Conservation (phyloP, 2,888 invertebrate genomes). For the Eristalis intricaria region DNA sequence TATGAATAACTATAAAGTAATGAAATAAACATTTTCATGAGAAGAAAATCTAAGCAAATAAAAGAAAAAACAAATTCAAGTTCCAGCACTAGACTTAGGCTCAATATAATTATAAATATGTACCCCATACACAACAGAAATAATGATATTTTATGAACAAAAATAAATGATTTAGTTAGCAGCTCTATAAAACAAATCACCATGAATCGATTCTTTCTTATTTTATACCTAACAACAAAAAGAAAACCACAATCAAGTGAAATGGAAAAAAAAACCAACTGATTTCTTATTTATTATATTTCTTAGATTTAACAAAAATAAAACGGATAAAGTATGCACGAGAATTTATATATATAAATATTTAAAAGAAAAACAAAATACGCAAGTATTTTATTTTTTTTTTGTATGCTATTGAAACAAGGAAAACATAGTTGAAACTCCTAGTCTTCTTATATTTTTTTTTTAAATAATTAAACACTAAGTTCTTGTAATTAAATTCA, state of each 20-base stretch:
- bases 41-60: not conserved
- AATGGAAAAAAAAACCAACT: conserved; percentile 2
- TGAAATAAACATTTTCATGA: not conserved
- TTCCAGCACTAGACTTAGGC: conserved; percentile 62
- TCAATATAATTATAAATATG: not conserved
- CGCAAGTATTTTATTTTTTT: conserved; percentile 8
- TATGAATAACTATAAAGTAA: conserved; percentile 10
- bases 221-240: conserved; percentile 53
- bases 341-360: conserved; percentile 18
- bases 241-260: conserved; percentile 1
- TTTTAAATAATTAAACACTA: conserved; percentile 27
- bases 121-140: conserved; percentile 11
- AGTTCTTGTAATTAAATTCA: conserved; percentile 26
- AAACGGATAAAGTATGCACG: not conserved
- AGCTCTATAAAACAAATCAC: conserved; percentile 5
- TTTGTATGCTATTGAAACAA: conserved; percentile 26
- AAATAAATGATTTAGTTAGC: conserved; percentile 35
- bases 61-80: conserved; percentile 29
- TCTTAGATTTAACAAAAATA: conserved; percentile 21
- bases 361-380: not conserved
- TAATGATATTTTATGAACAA: not conserved
- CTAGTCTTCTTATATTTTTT: conserved; percentile 63
- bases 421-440: conserved; percentile 58
- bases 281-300: conserved; percentile 59
- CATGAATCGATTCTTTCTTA: conserved; percentile 15